Conservation (phyloP, 2,888 invertebrate genomes). For the Xanthorhoe designata region DNA sequence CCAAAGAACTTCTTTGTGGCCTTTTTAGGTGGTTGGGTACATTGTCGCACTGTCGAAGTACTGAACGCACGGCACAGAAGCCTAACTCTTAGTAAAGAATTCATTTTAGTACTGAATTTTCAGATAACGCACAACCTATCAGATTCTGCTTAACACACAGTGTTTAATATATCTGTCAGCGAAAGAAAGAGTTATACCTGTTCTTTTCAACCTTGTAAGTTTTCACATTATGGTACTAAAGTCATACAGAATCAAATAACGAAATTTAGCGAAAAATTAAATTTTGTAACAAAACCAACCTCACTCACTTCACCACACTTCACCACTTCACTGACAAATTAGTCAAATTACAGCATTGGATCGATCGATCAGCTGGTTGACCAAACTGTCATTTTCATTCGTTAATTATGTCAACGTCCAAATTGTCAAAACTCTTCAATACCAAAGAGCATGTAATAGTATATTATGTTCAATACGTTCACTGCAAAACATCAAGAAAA, state of each 20-base stretch:
- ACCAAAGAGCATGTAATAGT: no score
- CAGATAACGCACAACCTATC: conserved; percentile 34
- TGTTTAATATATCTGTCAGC: conserved; percentile 24
- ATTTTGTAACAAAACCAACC: not conserved
- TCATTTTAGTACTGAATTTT: conserved; percentile 57
- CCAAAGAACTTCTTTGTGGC: conserved; percentile 69
- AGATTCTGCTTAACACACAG: conserved; percentile 27
- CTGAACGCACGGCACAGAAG: conserved; percentile 62
- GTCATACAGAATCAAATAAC: not conserved
- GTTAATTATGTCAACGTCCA: no score
- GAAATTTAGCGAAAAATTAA: not conserved
- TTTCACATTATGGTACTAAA: not conserved
- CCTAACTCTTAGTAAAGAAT: conserved; percentile 61
- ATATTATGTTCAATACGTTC: no score
- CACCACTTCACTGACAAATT: no score
- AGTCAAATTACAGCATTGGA: no score
- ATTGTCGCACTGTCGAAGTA: conserved; percentile 63
- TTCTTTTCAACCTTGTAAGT: not conserved
- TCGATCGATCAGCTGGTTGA: no score
- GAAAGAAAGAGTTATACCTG: not conserved
- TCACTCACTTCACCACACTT: not conserved
- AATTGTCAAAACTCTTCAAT: no score
- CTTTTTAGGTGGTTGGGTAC: conserved; percentile 68
- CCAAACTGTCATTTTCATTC: no score
- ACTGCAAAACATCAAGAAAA: no score